Evolutionary conservation across 2,888 invertebrate genomes (phyloP).

Genomic region (Heteromurus nitidus): DNA sequence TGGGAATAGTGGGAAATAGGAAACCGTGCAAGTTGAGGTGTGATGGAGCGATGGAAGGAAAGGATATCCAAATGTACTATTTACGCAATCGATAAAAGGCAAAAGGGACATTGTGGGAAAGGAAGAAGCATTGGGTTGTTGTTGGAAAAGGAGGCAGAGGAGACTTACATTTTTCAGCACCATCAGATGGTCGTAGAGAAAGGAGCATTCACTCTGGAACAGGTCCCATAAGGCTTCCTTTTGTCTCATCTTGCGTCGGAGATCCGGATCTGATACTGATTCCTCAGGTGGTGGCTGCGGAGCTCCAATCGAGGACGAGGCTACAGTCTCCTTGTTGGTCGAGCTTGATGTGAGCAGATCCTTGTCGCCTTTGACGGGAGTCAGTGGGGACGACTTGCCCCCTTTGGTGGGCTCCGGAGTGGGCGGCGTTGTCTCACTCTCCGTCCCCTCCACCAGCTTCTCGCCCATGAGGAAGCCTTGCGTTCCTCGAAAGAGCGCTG

Average conservation of each 20-base stretch:
- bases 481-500: constrained; percentile 69
- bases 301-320: constrained; percentile 49
- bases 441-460: constrained; percentile 69
- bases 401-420: constrained; percentile 5
- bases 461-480: constrained; percentile 70
- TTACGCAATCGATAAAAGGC: not conserved
- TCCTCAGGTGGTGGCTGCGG: constrained; percentile 56
- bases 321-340: constrained; percentile 25
- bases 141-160: not conserved
- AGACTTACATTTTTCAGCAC: constrained; percentile 79
- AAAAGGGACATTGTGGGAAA: not conserved
- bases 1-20: no score
- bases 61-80: not conserved
- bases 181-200: constrained; percentile 80
- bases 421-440: constrained; percentile 43
- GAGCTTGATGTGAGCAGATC: constrained; percentile 49
- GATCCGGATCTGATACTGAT: constrained; percentile 67
- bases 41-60: no score
- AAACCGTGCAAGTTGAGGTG: no score
- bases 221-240: constrained; percentile 80
- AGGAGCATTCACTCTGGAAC: constrained; percentile 80
- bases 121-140: no score
- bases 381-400: constrained; percentile 57
- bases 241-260: constrained; percentile 70
- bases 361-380: constrained; percentile 71